Percentiles rank a stretch among this genome's conserved stretches.
These are phyloP conservation scores for Onychomys torridus DNA, from an alignment of 2,797 vertebrate species.

Conservation along the genomic window DNA sequence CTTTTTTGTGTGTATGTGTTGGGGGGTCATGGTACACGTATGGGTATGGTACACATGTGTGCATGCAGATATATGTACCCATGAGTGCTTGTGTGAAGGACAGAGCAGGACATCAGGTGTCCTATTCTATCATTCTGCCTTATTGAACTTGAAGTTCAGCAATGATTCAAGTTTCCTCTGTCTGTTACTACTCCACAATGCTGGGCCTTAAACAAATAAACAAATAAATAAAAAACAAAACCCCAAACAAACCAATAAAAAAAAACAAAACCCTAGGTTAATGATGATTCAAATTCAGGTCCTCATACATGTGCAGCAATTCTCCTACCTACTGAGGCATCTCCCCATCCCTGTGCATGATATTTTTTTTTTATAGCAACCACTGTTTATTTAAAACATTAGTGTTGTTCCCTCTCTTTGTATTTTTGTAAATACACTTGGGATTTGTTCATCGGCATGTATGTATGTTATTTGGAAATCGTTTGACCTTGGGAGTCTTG, in stretches of 20 bases:
- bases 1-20: background rate
- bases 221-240: background rate
- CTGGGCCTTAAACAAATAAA: background rate
- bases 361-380: background rate
- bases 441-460: background rate
- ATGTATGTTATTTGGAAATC: background rate
- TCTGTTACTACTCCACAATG: background rate
- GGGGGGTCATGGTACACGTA: background rate
- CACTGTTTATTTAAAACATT: background rate
- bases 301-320: background rate
- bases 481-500: background rate
- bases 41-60: background rate
- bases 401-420: background rate
- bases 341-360: background rate
- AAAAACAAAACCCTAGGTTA: no score
- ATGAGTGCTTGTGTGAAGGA: background rate
- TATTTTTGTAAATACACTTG: background rate
- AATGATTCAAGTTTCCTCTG: background rate
- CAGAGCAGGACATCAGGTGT: background rate
- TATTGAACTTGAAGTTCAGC: background rate
- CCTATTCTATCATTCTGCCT: background rate
- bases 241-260: background rate
- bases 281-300: background rate
- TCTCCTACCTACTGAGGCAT: background rate
- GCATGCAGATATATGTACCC: background rate